Evolutionary conservation across 2,797 vertebrate genomes (phyloP).

Genomic region (Pteropus rufus): DNA sequence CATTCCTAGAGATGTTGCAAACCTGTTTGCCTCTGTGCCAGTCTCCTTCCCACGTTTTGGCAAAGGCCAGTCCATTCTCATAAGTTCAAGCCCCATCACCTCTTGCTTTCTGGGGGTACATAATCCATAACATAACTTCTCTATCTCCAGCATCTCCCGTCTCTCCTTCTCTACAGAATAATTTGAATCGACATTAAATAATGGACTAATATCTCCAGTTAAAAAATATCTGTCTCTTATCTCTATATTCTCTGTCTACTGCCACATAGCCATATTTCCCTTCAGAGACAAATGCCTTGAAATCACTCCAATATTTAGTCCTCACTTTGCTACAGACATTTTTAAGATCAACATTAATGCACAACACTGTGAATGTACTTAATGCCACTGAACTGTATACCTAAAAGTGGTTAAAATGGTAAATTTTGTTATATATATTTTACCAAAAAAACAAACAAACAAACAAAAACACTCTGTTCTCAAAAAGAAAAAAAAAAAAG

Average conservation of each 20-base stretch:
- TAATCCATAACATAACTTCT: background rate
- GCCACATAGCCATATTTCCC: background rate
- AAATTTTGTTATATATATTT: background rate
- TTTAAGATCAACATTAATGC: background rate
- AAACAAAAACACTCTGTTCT: background rate
- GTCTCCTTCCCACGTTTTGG: background rate
- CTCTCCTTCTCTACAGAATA: background rate
- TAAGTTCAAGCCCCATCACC: background rate
- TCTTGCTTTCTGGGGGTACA: background rate
- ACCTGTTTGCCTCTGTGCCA: background rate
- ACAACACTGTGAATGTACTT: background rate
- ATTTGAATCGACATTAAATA: conserved; percentile 28
- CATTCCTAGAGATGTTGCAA: background rate
- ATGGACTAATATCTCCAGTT: background rate
- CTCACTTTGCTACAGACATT: conserved; percentile 10
- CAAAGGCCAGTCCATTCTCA: background rate
- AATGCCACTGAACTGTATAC: background rate
- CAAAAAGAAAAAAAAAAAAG: background rate
- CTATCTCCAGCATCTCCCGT: background rate
- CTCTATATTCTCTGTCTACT: background rate
- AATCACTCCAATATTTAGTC: background rate
- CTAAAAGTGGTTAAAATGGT: background rate
- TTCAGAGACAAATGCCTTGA: background rate
- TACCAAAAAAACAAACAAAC: background rate
- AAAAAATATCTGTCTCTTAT: background rate